Conservation (phyloP, 2,888 invertebrate genomes). For the Dasypogon diadema region DNA sequence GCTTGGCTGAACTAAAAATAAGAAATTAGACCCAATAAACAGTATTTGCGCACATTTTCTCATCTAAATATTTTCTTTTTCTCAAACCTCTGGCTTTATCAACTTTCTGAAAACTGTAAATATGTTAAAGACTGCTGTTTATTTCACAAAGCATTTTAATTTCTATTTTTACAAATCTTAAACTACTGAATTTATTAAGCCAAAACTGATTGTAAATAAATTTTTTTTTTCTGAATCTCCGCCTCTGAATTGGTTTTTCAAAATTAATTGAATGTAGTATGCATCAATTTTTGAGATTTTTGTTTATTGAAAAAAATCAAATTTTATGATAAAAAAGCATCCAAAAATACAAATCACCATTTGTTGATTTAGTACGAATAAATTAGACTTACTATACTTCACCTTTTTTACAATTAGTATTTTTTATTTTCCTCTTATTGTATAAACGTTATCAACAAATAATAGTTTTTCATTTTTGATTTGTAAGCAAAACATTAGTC, state of each 20-base stretch:
- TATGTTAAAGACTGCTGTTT: background rate
- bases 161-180: no score
- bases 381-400: constrained; percentile 28
- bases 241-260: constrained; percentile 15
- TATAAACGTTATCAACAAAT: constrained; percentile 18
- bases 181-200: background rate
- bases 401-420: constrained; percentile 6
- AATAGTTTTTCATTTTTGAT: constrained; percentile 16
- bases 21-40: no score
- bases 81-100: background rate
- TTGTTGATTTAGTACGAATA: constrained; percentile 20
- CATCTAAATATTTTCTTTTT: no score
- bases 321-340: constrained; percentile 30
- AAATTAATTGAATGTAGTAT: constrained; percentile 31
- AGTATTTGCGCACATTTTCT: no score
- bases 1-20: no score
- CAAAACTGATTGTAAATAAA: background rate
- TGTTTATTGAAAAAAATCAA: constrained; percentile 21
- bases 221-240: no score
- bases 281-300: constrained; percentile 36
- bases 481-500: constrained; percentile 18
- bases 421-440: constrained; percentile 26
- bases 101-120: background rate
- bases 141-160: no score
- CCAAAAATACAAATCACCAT: constrained; percentile 27